Percentiles rank a stretch among this genome's conserved stretches.
These are phyloP conservation scores for Miichthys miiuy DNA, from an alignment of 2,797 vertebrate genomes.

Conservation along the genomic window DNA sequence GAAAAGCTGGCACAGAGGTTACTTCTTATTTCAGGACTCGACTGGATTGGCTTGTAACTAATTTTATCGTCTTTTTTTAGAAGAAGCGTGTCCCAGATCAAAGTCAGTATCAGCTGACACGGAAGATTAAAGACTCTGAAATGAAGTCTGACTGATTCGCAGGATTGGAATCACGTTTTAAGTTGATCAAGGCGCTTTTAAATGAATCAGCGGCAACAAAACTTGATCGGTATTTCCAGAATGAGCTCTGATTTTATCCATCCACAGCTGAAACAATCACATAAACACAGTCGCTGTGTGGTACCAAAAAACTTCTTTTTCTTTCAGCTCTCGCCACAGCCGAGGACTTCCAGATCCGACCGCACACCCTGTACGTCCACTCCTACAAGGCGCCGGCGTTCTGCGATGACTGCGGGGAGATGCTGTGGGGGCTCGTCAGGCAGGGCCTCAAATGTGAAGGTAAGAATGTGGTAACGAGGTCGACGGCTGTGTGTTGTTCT, in stretches of 20 bases:
- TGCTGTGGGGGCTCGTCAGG: conserved; percentile 94
- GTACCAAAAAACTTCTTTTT: background rate
- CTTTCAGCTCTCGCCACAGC: conserved; percentile 90
- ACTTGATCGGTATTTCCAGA: background rate
- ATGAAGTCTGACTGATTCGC: background rate
- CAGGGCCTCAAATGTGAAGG: conserved; percentile 95
- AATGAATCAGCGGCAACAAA: background rate
- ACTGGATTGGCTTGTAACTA: background rate
- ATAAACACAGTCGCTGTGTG: background rate
- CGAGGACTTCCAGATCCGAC: conserved; percentile 94
- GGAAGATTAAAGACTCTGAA: background rate
- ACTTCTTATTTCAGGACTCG: background rate
- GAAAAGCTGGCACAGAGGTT: too few relatives aligned
- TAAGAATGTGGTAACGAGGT: conserved; percentile 64
- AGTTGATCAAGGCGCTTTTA: background rate
- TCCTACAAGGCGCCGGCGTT: conserved; percentile 95
- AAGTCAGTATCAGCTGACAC: too few relatives aligned
- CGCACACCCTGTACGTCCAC: conserved; percentile 92
- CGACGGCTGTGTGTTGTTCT: too few relatives aligned
- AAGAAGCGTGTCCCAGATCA: too few relatives aligned
- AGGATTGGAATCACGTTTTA: background rate
- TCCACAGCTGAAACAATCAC: background rate
- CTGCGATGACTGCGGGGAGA: conserved; percentile 94
- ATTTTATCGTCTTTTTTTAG: background rate
- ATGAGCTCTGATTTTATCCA: too few relatives aligned